These are phyloP conservation scores for Scalopus aquaticus DNA, from an alignment of 2,113 vertebrate genomes.

Conservation along the genomic window DNA sequence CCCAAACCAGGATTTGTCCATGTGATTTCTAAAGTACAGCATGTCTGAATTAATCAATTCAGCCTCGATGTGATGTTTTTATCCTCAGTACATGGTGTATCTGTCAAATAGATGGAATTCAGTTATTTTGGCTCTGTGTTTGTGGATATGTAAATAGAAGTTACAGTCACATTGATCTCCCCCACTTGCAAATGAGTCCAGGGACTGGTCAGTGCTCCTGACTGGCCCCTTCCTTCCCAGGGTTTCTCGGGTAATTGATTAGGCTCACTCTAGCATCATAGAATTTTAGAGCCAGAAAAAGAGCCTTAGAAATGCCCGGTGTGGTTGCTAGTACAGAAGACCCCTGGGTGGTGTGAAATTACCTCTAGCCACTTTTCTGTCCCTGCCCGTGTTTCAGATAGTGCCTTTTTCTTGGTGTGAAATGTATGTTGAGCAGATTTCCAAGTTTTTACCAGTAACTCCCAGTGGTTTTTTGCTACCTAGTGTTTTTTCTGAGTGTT, in stretches of 20 bases:
- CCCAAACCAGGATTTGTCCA: neutral
- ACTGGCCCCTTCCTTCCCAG: neutral
- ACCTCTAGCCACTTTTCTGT: conserved; percentile 39
- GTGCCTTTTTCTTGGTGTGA: conserved; percentile 42
- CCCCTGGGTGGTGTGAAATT: conserved; percentile 21
- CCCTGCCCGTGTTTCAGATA: neutral
- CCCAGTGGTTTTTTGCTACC: neutral
- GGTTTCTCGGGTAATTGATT: neutral
- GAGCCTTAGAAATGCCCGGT: neutral
- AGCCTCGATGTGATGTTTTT: neutral
- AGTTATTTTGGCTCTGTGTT: neutral
- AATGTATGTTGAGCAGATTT: conserved; percentile 21
- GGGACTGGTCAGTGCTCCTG: neutral
- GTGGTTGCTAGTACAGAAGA: neutral
- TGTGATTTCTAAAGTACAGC: neutral
- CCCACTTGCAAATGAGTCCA: neutral
- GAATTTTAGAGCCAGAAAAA: neutral
- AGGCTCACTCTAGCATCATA: neutral
- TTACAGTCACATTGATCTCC: neutral
- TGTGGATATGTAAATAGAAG: neutral
- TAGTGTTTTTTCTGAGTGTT: neutral
- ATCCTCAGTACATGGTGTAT: neutral
- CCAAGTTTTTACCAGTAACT: neutral
- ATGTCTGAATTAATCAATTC: neutral
- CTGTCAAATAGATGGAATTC: neutral